Conservation (phyloP, 2,113 vertebrate species). For the Steatornis caripensis region DNA sequence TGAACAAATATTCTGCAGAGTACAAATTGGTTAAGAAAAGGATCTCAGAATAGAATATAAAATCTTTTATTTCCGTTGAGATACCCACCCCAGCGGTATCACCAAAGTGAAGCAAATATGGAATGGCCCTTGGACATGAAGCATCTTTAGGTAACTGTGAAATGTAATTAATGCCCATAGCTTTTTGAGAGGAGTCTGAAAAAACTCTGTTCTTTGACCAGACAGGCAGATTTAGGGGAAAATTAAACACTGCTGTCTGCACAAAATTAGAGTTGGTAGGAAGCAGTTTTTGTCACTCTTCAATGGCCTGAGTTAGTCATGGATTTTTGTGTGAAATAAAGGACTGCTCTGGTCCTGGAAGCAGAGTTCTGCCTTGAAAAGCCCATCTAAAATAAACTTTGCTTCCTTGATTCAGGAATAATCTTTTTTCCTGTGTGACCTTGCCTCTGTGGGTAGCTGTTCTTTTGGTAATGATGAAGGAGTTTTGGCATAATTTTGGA, state of each 20-base stretch:
- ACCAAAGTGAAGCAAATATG: not conserved
- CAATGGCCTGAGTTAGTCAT: conserved; percentile 40
- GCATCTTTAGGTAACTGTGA: not conserved
- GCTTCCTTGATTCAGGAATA: not conserved
- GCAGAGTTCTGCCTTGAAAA: conserved; percentile 18
- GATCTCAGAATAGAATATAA: not conserved
- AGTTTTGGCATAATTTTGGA: not conserved
- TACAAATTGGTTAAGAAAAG: not conserved
- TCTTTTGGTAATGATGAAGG: not conserved
- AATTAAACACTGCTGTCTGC: not conserved
- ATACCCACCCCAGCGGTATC: not conserved
- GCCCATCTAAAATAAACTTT: not conserved
- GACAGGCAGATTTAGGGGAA: not conserved
- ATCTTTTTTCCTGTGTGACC: not conserved
- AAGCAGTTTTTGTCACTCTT: conserved; percentile 33
- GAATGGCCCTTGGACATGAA: not conserved
- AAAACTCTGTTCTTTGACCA: not conserved
- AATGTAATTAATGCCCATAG: not conserved
- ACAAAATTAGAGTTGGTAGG: conserved; percentile 3
- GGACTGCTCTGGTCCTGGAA: not conserved
- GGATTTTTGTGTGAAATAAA: conserved; percentile 23
- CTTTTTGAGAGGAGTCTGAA: not conserved
- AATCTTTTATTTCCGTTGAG: not conserved
- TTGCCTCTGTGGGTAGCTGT: not conserved
- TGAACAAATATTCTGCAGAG: not conserved